These are phyloP conservation scores for Diglossa cyanea DNA, from an alignment of 2,797 vertebrate species.

Conservation along the genomic window DNA sequence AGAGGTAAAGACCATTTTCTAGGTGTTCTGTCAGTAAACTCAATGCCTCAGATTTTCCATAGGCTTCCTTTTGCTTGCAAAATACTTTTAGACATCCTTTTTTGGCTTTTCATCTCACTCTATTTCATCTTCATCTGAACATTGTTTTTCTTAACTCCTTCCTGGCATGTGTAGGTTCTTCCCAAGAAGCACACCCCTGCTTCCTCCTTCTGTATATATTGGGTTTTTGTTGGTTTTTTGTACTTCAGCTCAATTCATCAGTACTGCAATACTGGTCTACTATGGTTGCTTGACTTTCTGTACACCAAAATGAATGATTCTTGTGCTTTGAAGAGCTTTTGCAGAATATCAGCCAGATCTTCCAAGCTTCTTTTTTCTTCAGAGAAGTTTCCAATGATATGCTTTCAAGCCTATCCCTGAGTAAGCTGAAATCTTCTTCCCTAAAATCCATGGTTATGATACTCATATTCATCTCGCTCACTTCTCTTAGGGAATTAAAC, in stretches of 20 bases:
- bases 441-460: neutral
- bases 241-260: neutral
- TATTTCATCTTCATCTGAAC: neutral
- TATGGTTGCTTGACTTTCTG: neutral
- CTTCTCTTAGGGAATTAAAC: neutral
- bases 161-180: neutral
- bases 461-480: neutral
- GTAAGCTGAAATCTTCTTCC: neutral
- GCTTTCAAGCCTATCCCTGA: neutral
- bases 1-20: neutral
- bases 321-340: neutral
- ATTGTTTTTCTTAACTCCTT: neutral
- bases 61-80: neutral
- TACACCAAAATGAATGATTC: neutral
- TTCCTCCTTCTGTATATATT: neutral
- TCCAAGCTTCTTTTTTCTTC: neutral
- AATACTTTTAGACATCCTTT: neutral
- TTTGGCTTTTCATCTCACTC: neutral
- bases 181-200: neutral
- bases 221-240: neutral
- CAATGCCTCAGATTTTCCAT: neutral
- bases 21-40: neutral
- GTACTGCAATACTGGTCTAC: neutral
- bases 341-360: neutral
- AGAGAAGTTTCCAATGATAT: neutral